Evolutionary conservation across 53 echinoderm and acorn worm species (phyloP).

Genomic region (Zoroaster sp.): DNA sequence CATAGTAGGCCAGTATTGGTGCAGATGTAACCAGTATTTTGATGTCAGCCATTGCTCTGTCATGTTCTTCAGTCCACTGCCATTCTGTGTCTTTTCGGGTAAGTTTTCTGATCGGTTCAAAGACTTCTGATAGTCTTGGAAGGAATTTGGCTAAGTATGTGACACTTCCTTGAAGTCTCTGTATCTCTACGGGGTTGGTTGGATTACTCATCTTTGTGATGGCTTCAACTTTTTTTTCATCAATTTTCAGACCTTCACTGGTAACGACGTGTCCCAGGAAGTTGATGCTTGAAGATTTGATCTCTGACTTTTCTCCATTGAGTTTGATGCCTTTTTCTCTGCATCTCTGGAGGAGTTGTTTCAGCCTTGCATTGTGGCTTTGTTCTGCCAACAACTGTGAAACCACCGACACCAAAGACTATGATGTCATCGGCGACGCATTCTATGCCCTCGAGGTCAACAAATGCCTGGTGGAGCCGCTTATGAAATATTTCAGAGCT

Average conservation of each 20-base stretch:
- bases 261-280: constrained; percentile 63
- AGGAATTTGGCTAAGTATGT: constrained; percentile 20
- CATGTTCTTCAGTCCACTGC: constrained; percentile 19
- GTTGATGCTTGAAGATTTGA: constrained; percentile 23
- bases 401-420: constrained; percentile 45
- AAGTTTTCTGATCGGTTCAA: constrained; percentile 36
- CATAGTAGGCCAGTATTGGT: constrained; percentile 57
- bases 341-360: constrained; percentile 54
- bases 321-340: constrained; percentile 46
- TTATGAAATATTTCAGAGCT: constrained; percentile 61
- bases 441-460: constrained; percentile 43
- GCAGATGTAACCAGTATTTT: constrained; percentile 39
- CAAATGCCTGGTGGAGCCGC: constrained; percentile 21
- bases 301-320: constrained; percentile 39
- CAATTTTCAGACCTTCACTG: constrained; percentile 55
- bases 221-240: constrained; percentile 56
- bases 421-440: constrained; percentile 67
- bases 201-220: constrained; percentile 11
- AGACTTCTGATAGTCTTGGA: constrained; percentile 3
- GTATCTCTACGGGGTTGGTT: constrained; percentile 8
- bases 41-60: constrained; percentile 11
- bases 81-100: neutral
- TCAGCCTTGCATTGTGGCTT: constrained; percentile 55
- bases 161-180: constrained; percentile 5
- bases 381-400: neutral